phyloP scores from a whole-genome alignment of 2,888 invertebrate species.

The Mesoligia furuncula region DNA sequence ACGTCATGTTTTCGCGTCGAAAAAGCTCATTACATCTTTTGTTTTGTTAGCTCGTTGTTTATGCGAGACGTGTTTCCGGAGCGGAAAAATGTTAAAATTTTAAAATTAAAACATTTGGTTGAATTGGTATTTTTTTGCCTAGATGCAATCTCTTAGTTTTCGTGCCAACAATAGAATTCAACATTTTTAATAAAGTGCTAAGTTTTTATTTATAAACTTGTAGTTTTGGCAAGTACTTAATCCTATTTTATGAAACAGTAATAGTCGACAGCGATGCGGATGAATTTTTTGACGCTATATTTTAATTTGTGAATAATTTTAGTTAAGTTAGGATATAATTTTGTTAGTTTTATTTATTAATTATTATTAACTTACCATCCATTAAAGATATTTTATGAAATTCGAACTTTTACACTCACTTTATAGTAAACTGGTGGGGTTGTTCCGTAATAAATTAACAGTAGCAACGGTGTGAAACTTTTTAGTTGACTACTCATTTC shows the following conservation, averaged over 20 bases:
- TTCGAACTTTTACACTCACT: too few relatives aligned
- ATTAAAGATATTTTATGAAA: too few relatives aligned
- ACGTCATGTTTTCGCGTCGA: slow-evolving; percentile 54
- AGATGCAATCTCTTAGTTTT: slow-evolving; percentile 24
- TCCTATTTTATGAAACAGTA: neutral
- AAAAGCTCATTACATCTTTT: slow-evolving; percentile 47
- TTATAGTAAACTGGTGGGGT: neutral
- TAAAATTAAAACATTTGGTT: slow-evolving; percentile 33
- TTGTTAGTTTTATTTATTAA: too few relatives aligned
- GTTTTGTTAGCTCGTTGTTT: slow-evolving; percentile 51
- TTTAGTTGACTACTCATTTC: too few relatives aligned
- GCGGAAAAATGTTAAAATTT: slow-evolving; percentile 28
- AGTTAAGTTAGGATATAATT: too few relatives aligned
- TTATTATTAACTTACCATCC: too few relatives aligned
- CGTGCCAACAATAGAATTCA: neutral
- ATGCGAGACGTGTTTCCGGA: slow-evolving; percentile 35
- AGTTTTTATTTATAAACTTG: neutral
- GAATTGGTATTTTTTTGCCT: slow-evolving; percentile 20
- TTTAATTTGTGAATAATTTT: too few relatives aligned
- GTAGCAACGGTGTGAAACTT: neutral
- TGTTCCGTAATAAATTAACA: neutral
- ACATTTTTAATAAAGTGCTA: slow-evolving; percentile 8
- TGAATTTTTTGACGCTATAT: too few relatives aligned
- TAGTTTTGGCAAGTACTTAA: neutral
- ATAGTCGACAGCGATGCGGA: too few relatives aligned